These are phyloP conservation scores for Cephalopholis sonnerati DNA, from an alignment of 2,113 vertebrate species.

Conservation along the genomic window DNA sequence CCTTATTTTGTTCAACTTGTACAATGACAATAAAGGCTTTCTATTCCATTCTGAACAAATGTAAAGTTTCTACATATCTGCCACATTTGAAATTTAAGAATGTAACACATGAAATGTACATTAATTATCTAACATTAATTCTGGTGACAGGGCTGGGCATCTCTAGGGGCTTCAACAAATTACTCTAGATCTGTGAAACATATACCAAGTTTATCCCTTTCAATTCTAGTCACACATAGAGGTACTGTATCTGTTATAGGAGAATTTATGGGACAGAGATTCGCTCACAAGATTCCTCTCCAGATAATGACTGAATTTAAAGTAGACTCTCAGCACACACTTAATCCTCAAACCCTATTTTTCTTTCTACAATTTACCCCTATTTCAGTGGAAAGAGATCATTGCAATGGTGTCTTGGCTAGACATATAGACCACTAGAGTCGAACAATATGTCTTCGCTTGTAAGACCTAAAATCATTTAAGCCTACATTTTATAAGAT, in stretches of 20 bases:
- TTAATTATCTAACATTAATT: too few relatives aligned
- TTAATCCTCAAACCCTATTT: not conserved
- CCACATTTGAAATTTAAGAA: too few relatives aligned
- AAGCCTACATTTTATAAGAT: not conserved
- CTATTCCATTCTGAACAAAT: too few relatives aligned
- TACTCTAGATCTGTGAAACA: not conserved
- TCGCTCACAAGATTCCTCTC: not conserved
- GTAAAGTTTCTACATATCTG: too few relatives aligned
- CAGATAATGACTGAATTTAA: not conserved
- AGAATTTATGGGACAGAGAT: not conserved
- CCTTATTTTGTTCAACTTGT: too few relatives aligned
- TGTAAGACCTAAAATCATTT: not conserved
- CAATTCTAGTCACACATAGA: not conserved
- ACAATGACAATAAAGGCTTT: too few relatives aligned
- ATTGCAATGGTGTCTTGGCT: not conserved
- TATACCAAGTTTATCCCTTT: constrained; percentile 1
- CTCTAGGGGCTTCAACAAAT: not conserved
- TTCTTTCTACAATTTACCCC: not conserved
- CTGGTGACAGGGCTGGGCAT: not conserved
- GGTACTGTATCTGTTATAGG: not conserved
- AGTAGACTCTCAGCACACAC: not conserved
- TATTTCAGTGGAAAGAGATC: not conserved
- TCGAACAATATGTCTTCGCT: not conserved
- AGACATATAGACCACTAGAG: not conserved
- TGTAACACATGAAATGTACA: too few relatives aligned